phyloP scores from a whole-genome alignment of 2,113 vertebrate genomes.

The Vireo altiloquus region DNA sequence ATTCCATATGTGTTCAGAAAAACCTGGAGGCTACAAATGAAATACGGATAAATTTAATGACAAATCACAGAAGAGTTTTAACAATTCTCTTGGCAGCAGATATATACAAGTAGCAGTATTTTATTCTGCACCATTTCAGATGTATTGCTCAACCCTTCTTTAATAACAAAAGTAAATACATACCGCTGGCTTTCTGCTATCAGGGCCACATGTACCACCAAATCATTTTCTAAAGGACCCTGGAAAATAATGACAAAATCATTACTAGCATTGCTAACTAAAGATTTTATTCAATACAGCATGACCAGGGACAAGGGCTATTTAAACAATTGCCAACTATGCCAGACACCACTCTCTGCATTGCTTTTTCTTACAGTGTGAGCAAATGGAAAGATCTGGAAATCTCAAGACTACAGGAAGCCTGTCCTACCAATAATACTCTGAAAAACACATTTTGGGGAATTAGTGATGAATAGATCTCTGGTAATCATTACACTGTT shows the following conservation, averaged over 20 bases:
- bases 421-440: not conserved
- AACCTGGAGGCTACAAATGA: conserved; percentile 85
- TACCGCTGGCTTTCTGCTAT: conserved; percentile 98
- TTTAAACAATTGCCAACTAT: conserved; percentile 1
- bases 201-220: conserved; percentile 90
- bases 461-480: not conserved
- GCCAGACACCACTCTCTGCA: not conserved
- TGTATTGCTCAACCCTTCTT: not conserved
- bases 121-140: not conserved
- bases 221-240: conserved; percentile 95
- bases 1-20: conserved; percentile 98
- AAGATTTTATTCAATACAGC: not conserved
- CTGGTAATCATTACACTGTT: not conserved
- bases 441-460: conserved; percentile 1
- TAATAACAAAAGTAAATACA: not conserved
- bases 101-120: not conserved
- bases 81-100: not conserved
- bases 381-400: conserved; percentile 23
- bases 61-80: not conserved
- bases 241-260: conserved; percentile 60
- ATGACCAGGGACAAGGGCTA: not conserved
- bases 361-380: not conserved
- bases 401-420: not conserved
- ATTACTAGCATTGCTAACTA: not conserved
- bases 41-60: not conserved